Evolutionary conservation across 2,113 vertebrate species (phyloP).

Genomic region (Myrmophylax atrothorax): DNA sequence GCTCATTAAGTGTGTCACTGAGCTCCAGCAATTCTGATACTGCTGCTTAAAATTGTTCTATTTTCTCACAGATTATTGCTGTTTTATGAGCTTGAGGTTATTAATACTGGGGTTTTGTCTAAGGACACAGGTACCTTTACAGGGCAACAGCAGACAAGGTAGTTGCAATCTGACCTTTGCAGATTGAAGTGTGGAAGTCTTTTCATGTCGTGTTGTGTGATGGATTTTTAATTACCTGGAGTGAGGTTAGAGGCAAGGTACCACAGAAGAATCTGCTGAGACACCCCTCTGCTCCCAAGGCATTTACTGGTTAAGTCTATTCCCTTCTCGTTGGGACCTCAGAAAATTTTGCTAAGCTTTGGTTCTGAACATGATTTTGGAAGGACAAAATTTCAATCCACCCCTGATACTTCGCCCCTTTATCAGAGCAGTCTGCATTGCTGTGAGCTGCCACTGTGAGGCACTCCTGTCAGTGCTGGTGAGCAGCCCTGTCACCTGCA

Average conservation of each 20-base stretch:
- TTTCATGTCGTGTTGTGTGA: background rate
- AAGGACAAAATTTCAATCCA: background rate
- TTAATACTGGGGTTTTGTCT: constrained; percentile 8
- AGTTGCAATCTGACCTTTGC: background rate
- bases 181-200: background rate
- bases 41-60: background rate
- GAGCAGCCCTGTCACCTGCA: background rate
- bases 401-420: background rate
- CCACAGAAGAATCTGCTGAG: background rate
- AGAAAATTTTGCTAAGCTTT: background rate
- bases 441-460: background rate
- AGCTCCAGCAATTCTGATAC: constrained; percentile 29
- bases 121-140: background rate
- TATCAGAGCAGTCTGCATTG: background rate
- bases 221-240: constrained; percentile 30
- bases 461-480: background rate
- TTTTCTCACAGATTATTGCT: constrained; percentile 31
- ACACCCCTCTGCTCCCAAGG: background rate
- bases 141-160: background rate
- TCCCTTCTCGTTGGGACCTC: background rate
- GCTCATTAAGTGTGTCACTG: constrained; percentile 48
- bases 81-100: background rate
- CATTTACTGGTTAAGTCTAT: background rate
- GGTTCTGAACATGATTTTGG: background rate
- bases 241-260: background rate